These are phyloP conservation scores for Drosophila arizonae DNA, from an alignment of 1,140 invertebrate genomes.

Conservation along the genomic window DNA sequence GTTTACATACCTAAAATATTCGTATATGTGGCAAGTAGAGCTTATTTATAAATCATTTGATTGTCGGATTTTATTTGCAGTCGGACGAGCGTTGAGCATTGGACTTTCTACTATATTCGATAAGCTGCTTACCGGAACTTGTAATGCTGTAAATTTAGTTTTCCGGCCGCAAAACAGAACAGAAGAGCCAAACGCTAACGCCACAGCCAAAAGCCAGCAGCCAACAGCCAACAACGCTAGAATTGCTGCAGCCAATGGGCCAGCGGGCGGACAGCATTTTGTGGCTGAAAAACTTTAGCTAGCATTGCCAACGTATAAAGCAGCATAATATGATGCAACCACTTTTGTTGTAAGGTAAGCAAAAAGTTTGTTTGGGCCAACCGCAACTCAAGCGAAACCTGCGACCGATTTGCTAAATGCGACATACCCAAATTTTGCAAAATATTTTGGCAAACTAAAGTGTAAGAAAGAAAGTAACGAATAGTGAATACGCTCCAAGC, in stretches of 20 bases:
- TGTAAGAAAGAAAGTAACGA: background rate
- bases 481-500: background rate
- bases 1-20: slow-evolving; percentile 33
- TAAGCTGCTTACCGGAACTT: slow-evolving; percentile 81
- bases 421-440: slow-evolving; percentile 35
- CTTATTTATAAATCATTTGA: slow-evolving; percentile 81
- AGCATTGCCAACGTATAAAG: slow-evolving; percentile 67
- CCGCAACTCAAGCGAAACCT: slow-evolving; percentile 72
- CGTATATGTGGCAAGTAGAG: slow-evolving; percentile 47
- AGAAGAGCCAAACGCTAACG: slow-evolving; percentile 19
- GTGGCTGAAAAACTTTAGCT: slow-evolving; percentile 65
- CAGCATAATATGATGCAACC: slow-evolving; percentile 46
- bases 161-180: slow-evolving; percentile 74
- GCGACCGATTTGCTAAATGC: slow-evolving; percentile 66
- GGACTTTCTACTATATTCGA: slow-evolving; percentile 76
- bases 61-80: slow-evolving; percentile 77
- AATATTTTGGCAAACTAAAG: background rate
- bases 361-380: slow-evolving; percentile 66
- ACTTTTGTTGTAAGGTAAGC: slow-evolving; percentile 71
- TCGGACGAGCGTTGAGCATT: slow-evolving; percentile 53
- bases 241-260: slow-evolving; percentile 1
- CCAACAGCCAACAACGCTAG: background rate
- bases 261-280: slow-evolving; percentile 39
- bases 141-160: slow-evolving; percentile 81
- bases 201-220: slow-evolving; percentile 1